Evolutionary conservation across 2,113 vertebrate genomes (phyloP), one percentile per base, ranked within the genome.

Genomic region (Melanotaenia duboulayi): DNA sequence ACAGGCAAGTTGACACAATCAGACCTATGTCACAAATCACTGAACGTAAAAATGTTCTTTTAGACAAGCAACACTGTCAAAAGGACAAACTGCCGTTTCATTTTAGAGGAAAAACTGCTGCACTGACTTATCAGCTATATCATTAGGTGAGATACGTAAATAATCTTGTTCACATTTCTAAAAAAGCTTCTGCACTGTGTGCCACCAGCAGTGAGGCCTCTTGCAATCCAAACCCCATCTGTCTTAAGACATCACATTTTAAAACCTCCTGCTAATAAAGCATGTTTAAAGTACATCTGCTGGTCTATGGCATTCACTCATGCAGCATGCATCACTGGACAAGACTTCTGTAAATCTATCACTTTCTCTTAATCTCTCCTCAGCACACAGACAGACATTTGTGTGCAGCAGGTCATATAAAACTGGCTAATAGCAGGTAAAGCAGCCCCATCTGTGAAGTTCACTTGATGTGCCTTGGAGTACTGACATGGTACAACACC

Each of bases 351-450:
- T 66, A 60, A 74, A 76, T 22, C 28, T 37, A 49, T 22, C 23
- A 19, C 50, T 20, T 69, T 51, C 32, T 22, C 56, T 60, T 49
- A 57, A 76, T 83, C 49, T 66, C 28, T 66, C 0, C 19, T 65
- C n/a, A 3, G 46, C 35, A 44, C 76, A 68, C 19, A 19, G 0
- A 60, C 14, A 37, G 2, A 40, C 23, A 64, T 83, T 48, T 7
- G 28, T 19, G n/a, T 22, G 71, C 12, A 13, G 58, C 39, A 74
- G 13, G 16, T 12, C 19, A 70, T 67, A 64, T 35, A 23, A 82
- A 84, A 77, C 7, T 64, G 40, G 44, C 49, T 46, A 73, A 63
- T 55, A 48, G 66, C 58, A 78, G 73, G 58, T 81, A 67, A 82
- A 66, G 73, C 51, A 28, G 46, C 32, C 61, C 46, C 37, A 74